A percentile compares a stretch with the other conserved stretches of the same genome.
phyloP scores from a whole-genome alignment of 2,113 vertebrate genomes.

The Cyanoramphus novaezelandiae region DNA sequence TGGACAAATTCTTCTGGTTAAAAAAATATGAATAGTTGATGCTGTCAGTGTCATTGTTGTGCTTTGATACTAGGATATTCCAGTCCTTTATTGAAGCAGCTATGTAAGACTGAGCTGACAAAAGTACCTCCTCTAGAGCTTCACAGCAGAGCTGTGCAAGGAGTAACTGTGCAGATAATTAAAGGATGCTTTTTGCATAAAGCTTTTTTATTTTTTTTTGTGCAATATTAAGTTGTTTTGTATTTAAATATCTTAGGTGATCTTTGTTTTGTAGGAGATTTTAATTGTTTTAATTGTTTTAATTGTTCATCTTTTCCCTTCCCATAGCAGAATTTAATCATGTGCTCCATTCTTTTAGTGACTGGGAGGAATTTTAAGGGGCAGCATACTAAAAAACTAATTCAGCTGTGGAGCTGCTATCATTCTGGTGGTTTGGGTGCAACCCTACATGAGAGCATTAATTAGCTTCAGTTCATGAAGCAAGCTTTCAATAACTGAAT shows the following conservation, averaged over 20 bases:
- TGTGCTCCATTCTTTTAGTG: background rate
- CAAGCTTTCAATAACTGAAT: constrained; percentile 36
- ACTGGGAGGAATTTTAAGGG: constrained; percentile 55
- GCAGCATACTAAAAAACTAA: constrained; percentile 25
- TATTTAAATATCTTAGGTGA: constrained; percentile 10
- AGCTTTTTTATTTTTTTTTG: background rate
- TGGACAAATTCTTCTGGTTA: background rate
- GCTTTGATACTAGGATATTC: background rate
- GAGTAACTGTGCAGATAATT: background rate
- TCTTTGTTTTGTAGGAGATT: background rate
- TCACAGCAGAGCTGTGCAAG: background rate
- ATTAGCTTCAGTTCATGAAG: constrained; percentile 65
- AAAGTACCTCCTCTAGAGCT: background rate
- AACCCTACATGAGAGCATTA: constrained; percentile 42
- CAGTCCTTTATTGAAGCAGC: background rate
- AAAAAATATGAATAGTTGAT: background rate
- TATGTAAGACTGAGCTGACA: background rate
- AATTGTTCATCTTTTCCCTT: constrained; percentile 22
- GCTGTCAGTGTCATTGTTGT: rapidly evolving
- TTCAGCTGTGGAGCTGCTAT: constrained; percentile 42
- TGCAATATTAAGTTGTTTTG: background rate
- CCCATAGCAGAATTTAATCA: background rate
- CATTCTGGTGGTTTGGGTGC: constrained; percentile 46
- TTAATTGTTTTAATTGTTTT: too few relatives aligned
- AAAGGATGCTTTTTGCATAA: background rate